phyloP scores from a whole-genome alignment of 2,888 invertebrate species.

The Apamea sordens region DNA sequence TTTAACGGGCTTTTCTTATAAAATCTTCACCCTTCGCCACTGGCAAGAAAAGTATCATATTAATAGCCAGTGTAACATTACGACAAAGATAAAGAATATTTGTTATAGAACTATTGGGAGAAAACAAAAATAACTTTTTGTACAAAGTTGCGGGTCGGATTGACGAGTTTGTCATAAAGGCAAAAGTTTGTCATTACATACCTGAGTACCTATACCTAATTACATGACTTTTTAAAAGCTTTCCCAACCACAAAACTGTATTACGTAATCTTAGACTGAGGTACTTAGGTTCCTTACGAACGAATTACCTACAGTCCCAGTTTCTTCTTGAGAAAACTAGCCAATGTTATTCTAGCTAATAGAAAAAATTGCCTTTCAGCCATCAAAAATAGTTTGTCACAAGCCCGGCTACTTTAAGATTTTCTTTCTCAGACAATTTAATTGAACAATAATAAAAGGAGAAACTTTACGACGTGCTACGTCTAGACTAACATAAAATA shows the following conservation, averaged over 20 bases:
- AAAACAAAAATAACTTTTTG: conserved; percentile 41
- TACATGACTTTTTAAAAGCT: conserved; percentile 44
- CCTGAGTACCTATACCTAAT: conserved; percentile 27
- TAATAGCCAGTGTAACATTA: conserved; percentile 42
- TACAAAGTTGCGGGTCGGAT: conserved; percentile 31
- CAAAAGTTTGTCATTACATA: conserved; percentile 38
- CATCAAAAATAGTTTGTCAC: conserved; percentile 13
- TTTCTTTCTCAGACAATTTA: conserved; percentile 29
- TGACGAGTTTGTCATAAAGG: conserved; percentile 43
- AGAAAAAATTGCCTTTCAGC: conserved; percentile 6
- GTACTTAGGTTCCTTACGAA: neutral
- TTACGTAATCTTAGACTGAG: conserved; percentile 12
- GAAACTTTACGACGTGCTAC: conserved; percentile 51
- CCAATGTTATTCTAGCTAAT: conserved; percentile 20
- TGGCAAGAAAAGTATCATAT: conserved; percentile 15
- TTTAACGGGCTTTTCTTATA: conserved; percentile 2
- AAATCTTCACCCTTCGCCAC: neutral
- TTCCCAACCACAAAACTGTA: conserved; percentile 17
- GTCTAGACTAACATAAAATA: conserved; percentile 61
- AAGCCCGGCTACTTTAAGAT: neutral
- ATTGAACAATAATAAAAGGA: conserved; percentile 54
- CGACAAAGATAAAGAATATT: conserved; percentile 33
- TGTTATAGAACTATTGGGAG: conserved; percentile 28
- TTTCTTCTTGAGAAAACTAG: neutral
- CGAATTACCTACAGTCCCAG: neutral